phyloP scores from a whole-genome alignment of 2,113 vertebrate species.

The Clarias gariepinus region DNA sequence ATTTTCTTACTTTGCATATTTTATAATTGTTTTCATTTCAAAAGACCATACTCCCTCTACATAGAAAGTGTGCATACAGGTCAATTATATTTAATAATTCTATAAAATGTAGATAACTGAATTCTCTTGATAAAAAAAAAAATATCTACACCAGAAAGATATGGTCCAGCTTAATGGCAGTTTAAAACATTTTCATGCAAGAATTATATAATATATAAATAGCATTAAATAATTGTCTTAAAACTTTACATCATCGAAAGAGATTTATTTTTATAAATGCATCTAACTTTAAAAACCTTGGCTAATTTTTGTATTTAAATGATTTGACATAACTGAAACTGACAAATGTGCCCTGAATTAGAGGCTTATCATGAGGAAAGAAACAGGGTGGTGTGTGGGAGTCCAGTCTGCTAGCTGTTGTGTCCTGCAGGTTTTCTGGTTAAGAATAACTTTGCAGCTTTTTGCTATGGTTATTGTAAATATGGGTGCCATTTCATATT shows the following conservation, averaged over 20 bases:
- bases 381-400: constrained; percentile 27
- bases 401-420: constrained; percentile 29
- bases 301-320: background rate
- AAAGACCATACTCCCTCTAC: background rate
- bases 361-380: background rate
- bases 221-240: background rate
- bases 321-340: background rate
- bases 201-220: background rate
- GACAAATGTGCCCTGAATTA: background rate
- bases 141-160: background rate
- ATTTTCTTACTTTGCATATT: too few species aligned
- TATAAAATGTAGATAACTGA: background rate
- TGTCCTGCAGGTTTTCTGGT: constrained; percentile 27
- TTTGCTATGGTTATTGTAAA: background rate
- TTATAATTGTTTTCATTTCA: background rate
- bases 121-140: background rate
- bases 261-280: background rate
- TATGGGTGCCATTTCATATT: background rate
- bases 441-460: constrained; percentile 33
- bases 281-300: background rate
- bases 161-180: background rate
- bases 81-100: too few species aligned
- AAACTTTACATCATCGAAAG: background rate
- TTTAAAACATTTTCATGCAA: background rate
- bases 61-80: background rate